A percentile compares a stretch with the other conserved stretches of the same genome.
These are phyloP conservation scores for Myripristis jacobus DNA, from an alignment of 2,797 vertebrate species.

Conservation along the genomic window DNA sequence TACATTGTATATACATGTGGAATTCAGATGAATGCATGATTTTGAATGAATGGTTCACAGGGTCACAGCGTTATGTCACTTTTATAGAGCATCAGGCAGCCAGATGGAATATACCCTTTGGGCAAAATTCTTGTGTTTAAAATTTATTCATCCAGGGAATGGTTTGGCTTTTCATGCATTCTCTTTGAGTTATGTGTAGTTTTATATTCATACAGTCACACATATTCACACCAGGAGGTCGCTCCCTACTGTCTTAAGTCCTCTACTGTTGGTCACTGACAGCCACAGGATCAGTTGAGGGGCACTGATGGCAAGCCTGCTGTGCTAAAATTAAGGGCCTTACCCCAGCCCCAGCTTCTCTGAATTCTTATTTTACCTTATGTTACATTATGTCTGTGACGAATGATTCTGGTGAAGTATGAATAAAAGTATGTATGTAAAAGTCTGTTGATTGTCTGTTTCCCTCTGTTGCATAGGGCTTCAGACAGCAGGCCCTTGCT, in stretches of 20 bases:
- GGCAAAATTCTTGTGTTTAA: slow-evolving; percentile 31
- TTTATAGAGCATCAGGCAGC: slow-evolving; percentile 46
- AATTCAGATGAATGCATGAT: slow-evolving; percentile 38
- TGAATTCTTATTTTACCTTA: no score
- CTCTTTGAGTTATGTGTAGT: background rate
- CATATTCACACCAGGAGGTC: background rate
- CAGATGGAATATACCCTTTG: slow-evolving; percentile 55
- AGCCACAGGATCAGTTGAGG: no score
- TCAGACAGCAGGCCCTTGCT: slow-evolving; percentile 77
- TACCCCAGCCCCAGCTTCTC: no score
- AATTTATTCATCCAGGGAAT: slow-evolving; percentile 20
- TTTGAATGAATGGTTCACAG: background rate
- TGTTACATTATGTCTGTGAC: no score
- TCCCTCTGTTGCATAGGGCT: slow-evolving; percentile 64
- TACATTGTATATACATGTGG: slow-evolving; percentile 16
- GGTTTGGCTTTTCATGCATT: slow-evolving; percentile 33
- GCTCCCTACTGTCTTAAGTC: background rate
- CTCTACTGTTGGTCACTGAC: background rate
- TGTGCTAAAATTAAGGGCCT: no score
- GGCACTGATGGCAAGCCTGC: no score
- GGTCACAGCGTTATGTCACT: no score
- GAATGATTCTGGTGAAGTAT: no score
- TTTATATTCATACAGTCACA: background rate
- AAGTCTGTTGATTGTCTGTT: background rate
- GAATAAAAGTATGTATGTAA: background rate